Conservation (phyloP, 2,113 vertebrate genomes). For the Prunella fulvescens region DNA sequence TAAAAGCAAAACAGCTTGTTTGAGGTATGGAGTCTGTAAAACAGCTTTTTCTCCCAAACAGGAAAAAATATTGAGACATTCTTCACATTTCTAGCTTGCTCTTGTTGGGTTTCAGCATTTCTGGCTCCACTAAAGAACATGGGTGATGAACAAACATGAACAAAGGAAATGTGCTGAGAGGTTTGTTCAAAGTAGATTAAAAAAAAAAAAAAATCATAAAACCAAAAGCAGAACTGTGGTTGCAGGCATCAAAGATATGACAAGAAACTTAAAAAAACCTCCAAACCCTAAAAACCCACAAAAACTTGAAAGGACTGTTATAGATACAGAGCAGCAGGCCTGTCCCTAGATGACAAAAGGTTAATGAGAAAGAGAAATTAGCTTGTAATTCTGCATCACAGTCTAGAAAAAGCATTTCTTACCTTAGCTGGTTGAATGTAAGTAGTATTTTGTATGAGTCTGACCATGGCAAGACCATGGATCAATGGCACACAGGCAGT, state of each 20-base stretch:
- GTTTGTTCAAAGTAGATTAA: neutral
- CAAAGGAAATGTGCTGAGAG: neutral
- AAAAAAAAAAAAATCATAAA: neutral
- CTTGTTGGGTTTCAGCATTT: neutral
- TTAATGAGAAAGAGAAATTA: neutral
- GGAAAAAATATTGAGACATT: neutral
- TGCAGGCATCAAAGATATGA: neutral
- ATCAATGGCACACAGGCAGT: neutral
- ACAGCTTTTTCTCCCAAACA: neutral
- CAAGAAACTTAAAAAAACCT: neutral
- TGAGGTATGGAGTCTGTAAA: neutral
- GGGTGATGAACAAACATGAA: neutral
- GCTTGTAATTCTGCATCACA: neutral
- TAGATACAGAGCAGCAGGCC: neutral
- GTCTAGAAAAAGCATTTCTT: neutral
- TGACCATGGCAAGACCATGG: accelerated
- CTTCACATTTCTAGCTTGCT: neutral
- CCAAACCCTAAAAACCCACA: neutral
- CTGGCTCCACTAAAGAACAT: neutral
- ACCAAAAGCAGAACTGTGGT: neutral
- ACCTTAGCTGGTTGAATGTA: neutral
- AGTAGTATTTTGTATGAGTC: neutral
- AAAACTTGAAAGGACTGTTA: neutral
- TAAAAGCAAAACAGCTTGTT: neutral
- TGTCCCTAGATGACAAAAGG: neutral